Conservation (phyloP, 1,140 invertebrate species). For the Calosoma granatense region DNA sequence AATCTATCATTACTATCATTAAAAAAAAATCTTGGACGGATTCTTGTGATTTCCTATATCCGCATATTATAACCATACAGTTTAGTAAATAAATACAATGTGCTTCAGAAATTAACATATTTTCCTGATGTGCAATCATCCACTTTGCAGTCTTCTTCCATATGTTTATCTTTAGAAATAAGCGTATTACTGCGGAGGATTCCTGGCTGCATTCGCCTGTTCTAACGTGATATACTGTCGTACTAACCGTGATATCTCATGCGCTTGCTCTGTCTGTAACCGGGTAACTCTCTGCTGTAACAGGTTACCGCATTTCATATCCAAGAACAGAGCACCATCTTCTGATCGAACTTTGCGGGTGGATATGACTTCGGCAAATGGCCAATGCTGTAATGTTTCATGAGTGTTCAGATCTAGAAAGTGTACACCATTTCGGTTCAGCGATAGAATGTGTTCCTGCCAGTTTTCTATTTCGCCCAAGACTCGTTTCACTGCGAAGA, state of each 20-base stretch:
- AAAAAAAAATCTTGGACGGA: constrained; percentile 1
- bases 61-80: too few relatives aligned
- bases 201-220: constrained; percentile 40
- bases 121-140: too few relatives aligned
- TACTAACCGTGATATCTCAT: constrained; percentile 89
- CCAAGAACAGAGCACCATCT: constrained; percentile 85
- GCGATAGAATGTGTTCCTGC: constrained; percentile 79
- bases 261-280: constrained; percentile 93
- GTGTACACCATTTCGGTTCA: constrained; percentile 87
- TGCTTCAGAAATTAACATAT: too few relatives aligned
- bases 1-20: not conserved
- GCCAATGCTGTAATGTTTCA: constrained; percentile 83
- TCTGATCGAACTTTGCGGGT: constrained; percentile 84
- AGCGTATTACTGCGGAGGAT: constrained; percentile 15
- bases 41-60: not conserved
- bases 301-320: constrained; percentile 94
- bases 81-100: too few relatives aligned
- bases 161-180: not conserved
- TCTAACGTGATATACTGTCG: constrained; percentile 91
- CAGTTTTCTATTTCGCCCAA: constrained; percentile 41
- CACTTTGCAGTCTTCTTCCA: too few relatives aligned
- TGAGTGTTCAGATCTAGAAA: constrained; percentile 88
- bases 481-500: constrained; percentile 89
- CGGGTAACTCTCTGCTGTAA: constrained; percentile 92
- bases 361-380: constrained; percentile 91